Base-by-base conservation (phyloP, 2,888 invertebrate genomes). In the Rotaria magnacalcarata region DNA sequence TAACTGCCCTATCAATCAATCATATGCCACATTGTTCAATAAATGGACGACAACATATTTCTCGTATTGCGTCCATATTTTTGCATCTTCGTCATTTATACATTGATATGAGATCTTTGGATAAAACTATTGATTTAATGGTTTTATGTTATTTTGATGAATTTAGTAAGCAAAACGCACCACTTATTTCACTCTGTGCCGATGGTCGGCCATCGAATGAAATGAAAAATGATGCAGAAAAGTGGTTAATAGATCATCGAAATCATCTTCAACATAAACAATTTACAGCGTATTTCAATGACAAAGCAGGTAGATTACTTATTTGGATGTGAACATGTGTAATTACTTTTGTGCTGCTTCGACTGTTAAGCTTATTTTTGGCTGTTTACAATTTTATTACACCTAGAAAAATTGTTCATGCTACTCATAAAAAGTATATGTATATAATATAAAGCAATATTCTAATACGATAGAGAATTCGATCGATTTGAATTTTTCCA, bases 231-330 rank as follows among this genome's bases (percentile, higher is more conserved):
- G 24, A 80, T 80, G 80, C 80, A 0, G n/a, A 21, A 47, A 43
- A 47, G 47, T 80, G 67, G 67, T 67, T 67, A 14, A 19, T 67
- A 67, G 19, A 4, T 24, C 43, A 80, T n/a, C 47, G 80, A 41
- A 24, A n/a, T 24, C 6, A 43, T 80, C 24, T 80, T 47, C 10
- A 47, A n/a, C 10, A 24, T 47, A n/a, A 80, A 80, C 24, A 80
- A 47, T 80, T 80, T 24, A 1, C 80, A 24, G 80, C 47, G 10
- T 80, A 14, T 80, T 80, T 80, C 14, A 80, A 80, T 80, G 80
- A 80, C n/a, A 80, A 43, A 80, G 80, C 47, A 21, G n/a, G 47
- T 24, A 47, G 80, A 80, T 80, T 80, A 47, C 80, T 80, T n/a
- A 47, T 80, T 24, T 80, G 80, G 80, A 80, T 80, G 67, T 67